Evolutionary conservation across 2,888 invertebrate species (phyloP).

Genomic region (Phaonia tiefii): DNA sequence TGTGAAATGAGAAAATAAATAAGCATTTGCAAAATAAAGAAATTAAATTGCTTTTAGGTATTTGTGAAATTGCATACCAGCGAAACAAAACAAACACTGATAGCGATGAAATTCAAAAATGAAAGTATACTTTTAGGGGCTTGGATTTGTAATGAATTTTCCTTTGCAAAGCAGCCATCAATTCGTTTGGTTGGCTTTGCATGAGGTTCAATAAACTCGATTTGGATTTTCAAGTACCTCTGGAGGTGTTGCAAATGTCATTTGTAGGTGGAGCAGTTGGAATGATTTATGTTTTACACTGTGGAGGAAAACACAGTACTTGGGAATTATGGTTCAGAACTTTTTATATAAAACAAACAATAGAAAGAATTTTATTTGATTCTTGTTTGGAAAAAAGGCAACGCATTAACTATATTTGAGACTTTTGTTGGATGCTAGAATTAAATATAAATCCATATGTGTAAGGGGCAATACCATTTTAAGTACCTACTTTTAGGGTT

Average conservation of each 20-base stretch:
- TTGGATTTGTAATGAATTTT: background rate
- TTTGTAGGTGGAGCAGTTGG: background rate
- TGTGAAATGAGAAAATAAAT: background rate
- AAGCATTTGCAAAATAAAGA: constrained; percentile 3
- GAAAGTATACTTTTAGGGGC: background rate
- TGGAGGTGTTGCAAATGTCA: constrained; percentile 20
- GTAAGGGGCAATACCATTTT: too few relatives aligned
- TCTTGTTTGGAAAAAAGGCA: too few relatives aligned
- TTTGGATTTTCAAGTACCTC: background rate
- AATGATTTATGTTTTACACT: constrained; percentile 10
- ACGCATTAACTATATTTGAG: too few relatives aligned
- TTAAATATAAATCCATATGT: too few relatives aligned
- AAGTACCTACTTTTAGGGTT: too few relatives aligned
- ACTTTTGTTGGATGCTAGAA: too few relatives aligned
- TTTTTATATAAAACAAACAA: too few relatives aligned
- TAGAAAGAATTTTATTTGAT: too few relatives aligned
- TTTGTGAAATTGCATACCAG: constrained; percentile 3
- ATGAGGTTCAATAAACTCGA: constrained; percentile 18
- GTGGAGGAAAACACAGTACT: too few relatives aligned
- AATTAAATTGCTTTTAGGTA: constrained; percentile 6
- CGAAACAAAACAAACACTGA: background rate
- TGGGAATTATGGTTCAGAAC: too few relatives aligned
- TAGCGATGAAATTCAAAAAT: background rate
- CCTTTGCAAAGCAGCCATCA: background rate
- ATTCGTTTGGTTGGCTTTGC: background rate